A percentile compares a stretch with the other conserved stretches of the same genome.
Conservation (phyloP, 2,888 invertebrate genomes). For the Thereva unica region DNA sequence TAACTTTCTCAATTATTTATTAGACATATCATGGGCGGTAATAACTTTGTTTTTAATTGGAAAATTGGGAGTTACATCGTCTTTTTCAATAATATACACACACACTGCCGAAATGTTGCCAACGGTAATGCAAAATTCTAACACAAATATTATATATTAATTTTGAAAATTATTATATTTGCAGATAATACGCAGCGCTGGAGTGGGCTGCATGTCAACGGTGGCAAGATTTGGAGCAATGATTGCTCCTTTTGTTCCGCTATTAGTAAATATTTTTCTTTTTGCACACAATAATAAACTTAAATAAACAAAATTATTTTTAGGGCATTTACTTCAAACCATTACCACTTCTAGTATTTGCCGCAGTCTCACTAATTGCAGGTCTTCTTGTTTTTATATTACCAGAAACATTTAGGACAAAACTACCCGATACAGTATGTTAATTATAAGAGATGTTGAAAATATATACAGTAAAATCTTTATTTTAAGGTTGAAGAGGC, state of each 20-base stretch:
- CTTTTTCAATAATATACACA: constrained; percentile 67
- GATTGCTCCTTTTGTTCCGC: constrained; percentile 65
- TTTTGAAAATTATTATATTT: constrained; percentile 12
- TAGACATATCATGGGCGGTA: constrained; percentile 61
- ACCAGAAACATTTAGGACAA: constrained; percentile 66
- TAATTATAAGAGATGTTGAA: not conserved
- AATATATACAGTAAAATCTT: constrained; percentile 2
- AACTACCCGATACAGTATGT: constrained; percentile 65
- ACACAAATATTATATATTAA: not conserved
- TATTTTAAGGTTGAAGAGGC: constrained; percentile 44
- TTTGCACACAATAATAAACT: not conserved
- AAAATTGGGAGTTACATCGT: constrained; percentile 67
- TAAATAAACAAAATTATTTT: constrained; percentile 16
- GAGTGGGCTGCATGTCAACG: constrained; percentile 65
- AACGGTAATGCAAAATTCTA: constrained; percentile 47
- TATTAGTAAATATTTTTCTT: constrained; percentile 59
- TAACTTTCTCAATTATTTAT: constrained; percentile 37
- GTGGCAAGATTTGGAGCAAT: constrained; percentile 65
- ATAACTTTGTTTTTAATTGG: constrained; percentile 65
- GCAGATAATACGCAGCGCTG: constrained; percentile 62
- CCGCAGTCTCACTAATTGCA: constrained; percentile 60
- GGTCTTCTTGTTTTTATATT: constrained; percentile 62
- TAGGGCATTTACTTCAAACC: constrained; percentile 61
- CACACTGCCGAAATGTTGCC: constrained; percentile 61
- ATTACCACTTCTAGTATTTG: constrained; percentile 63